Conservation (phyloP, 2,888 invertebrate genomes). For the Macrosoma leucophasiata region DNA sequence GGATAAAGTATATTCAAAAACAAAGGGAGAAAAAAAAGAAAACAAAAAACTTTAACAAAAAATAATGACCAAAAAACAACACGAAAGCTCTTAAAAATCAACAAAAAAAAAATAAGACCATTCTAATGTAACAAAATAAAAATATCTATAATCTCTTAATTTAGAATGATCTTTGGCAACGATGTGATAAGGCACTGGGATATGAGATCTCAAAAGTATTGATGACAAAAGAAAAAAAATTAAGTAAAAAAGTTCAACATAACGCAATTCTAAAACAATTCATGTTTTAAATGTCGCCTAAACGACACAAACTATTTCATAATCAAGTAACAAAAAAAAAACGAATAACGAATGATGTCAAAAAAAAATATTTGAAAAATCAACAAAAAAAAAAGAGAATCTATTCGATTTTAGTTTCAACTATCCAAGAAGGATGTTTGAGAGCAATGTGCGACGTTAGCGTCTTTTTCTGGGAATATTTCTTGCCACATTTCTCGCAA, state of each 20-base stretch:
- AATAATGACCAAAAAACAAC: slow-evolving; percentile 23
- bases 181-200: background rate
- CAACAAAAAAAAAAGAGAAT: slow-evolving; percentile 13
- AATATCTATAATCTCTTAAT: slow-evolving; percentile 1
- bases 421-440: slow-evolving; percentile 47
- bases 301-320: slow-evolving; percentile 3
- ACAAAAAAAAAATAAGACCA: slow-evolving; percentile 14
- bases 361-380: slow-evolving; percentile 12
- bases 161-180: slow-evolving; percentile 7
- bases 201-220: slow-evolving; percentile 1
- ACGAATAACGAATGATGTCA: slow-evolving; percentile 9
- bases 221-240: slow-evolving; percentile 4
- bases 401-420: slow-evolving; percentile 8
- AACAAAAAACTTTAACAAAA: slow-evolving; percentile 25
- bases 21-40: slow-evolving; percentile 21
- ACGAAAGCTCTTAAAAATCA: slow-evolving; percentile 16
- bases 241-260: background rate
- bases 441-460: slow-evolving; percentile 72
- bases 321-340: slow-evolving; percentile 18
- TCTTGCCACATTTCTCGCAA: slow-evolving; percentile 79
- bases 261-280: slow-evolving; percentile 17
- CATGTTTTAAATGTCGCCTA: slow-evolving; percentile 18
- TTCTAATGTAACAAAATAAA: slow-evolving; percentile 15
- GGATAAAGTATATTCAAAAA: slow-evolving; percentile 12
- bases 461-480: slow-evolving; percentile 82